Evolutionary conservation across 2,797 vertebrate species (phyloP), one percentile per base, ranked within the genome.

Genomic region (Ctenochaetus hawaiiensis): DNA sequence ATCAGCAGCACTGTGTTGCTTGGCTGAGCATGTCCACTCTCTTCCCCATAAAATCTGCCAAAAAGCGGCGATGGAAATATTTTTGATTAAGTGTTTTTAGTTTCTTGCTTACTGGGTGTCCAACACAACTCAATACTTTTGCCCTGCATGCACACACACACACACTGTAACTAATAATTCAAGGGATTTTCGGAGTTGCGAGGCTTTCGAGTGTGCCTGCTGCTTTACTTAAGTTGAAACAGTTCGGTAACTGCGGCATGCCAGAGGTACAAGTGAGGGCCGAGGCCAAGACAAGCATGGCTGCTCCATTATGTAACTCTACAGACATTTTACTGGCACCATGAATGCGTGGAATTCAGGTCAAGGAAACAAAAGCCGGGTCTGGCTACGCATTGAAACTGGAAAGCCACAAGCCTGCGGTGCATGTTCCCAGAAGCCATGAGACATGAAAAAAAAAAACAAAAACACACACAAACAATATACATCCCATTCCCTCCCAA

Each of bases 331-430:
- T 86, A 87, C 78, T 85, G 86, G 73, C 77, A 75, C 83, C 78
- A 85, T 87, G 90, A 93, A 92, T 78, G 87, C 54, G 67, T 82
- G 91, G 93, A 95, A 95, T 95, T 87, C 91, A 84, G 92, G 94
- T 94, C 94, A 91, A 77, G 81, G 89, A 88, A 91, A 94, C 92
- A 94, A 94, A 92, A 92, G 90, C 88, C 52, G 80, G 67, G 78
- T 79, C 66, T 48, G 77, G 78, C 84, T 78, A 57, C 53, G 59
- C 72, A 69, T 77, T 61, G 71, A 78, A 83, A 78, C 78, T 89
- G 2, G 52, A 71, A 85, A 91, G 81, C 87, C 87, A 83, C 89
- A 88, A 77, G 84, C 84, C 63, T 92, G 90, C 0, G 88, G 90
- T 89, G 64, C 72, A 51, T 78, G 81, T 90, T 93, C 92, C 90